Percentiles rank a stretch among this genome's conserved stretches.
Conservation (phyloP, 2,888 invertebrate genomes). For the Pristionchus exspectatus region DNA sequence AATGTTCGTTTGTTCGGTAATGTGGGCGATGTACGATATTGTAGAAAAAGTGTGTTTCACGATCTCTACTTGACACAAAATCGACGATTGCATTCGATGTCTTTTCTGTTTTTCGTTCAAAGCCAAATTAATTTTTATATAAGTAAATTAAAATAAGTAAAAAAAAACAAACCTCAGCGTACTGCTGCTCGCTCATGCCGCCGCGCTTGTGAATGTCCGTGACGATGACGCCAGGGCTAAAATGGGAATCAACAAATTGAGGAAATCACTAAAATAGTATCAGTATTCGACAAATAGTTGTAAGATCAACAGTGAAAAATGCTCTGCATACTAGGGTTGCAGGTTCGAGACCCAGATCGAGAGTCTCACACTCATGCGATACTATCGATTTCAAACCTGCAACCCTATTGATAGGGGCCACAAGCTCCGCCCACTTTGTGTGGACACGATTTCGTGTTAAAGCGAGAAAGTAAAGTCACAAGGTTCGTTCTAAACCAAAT, state of each 20-base stretch:
- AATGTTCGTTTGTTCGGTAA: too few species aligned
- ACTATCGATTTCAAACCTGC: too few species aligned
- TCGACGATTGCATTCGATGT: background rate
- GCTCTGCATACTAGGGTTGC: too few species aligned
- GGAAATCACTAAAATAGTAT: background rate
- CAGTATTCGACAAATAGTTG: background rate
- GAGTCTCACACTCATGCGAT: too few species aligned
- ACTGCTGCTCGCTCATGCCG: slow-evolving; percentile 89
- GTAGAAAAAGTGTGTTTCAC: too few species aligned
- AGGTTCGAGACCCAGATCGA: too few species aligned
- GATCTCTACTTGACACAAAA: background rate
- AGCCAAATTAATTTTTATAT: background rate
- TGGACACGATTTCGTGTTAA: too few species aligned
- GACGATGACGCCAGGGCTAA: slow-evolving; percentile 90
- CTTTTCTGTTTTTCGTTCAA: background rate
- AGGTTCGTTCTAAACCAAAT: too few species aligned
- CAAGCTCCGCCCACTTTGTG: too few species aligned
- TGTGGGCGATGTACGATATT: too few species aligned
- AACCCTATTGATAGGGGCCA: too few species aligned
- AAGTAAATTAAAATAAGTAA: background rate
- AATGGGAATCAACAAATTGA: background rate
- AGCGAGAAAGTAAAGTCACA: too few species aligned
- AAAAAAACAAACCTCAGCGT: slow-evolving; percentile 83
- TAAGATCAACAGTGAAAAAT: background rate
- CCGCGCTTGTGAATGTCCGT: slow-evolving; percentile 92